phyloP scores from a whole-genome alignment of 2,113 vertebrate genomes.

The Tragelaphus scriptus region DNA sequence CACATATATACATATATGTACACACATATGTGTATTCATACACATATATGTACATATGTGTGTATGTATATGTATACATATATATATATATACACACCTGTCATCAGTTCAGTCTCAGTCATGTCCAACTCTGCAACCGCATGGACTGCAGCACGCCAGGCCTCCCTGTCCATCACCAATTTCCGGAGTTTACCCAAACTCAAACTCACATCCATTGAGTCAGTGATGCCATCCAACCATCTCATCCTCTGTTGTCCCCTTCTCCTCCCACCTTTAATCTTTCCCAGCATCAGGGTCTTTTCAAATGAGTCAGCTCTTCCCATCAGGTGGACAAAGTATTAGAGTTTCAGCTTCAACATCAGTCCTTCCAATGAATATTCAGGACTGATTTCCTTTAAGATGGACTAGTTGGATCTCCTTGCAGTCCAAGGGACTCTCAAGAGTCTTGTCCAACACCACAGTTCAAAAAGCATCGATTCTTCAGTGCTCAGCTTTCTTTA shows the following conservation, averaged over 20 bases:
- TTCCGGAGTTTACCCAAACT: not conserved
- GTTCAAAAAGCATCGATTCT: not conserved
- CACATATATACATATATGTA: not conserved
- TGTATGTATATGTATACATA: no score
- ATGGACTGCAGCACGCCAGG: not conserved
- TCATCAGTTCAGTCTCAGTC: no score
- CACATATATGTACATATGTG: no score
- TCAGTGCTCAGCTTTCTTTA: not conserved
- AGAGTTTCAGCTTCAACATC: not conserved
- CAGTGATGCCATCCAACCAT: not conserved
- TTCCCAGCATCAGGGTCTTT: not conserved
- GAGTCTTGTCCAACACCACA: not conserved
- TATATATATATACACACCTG: not conserved
- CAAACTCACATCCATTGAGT: not conserved
- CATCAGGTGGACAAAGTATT: not conserved
- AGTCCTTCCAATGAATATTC: not conserved
- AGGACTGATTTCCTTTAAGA: not conserved
- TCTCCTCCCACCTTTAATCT: not conserved
- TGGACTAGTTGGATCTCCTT: not conserved
- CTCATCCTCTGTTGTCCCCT: not conserved
- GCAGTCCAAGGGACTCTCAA: not conserved
- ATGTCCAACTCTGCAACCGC: rapidly evolving
- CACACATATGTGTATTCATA: no score
- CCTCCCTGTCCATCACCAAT: not conserved
- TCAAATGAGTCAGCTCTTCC: not conserved